These are phyloP conservation scores for Serripes groenlandicus DNA, from an alignment of 2,888 invertebrate species.

Conservation along the genomic window DNA sequence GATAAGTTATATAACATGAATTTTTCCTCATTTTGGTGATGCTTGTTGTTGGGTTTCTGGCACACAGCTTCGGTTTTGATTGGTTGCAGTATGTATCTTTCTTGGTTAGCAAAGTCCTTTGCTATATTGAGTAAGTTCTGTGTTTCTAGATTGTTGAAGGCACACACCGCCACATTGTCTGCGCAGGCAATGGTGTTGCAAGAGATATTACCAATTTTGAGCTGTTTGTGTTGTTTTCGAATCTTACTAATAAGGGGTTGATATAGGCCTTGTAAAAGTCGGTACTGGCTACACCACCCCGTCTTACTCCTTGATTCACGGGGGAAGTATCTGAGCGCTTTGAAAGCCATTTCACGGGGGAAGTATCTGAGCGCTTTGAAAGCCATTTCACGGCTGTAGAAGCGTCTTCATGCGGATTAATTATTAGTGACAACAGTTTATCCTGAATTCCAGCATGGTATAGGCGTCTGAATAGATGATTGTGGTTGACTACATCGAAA, in stretches of 20 bases:
- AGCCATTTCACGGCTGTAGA: background rate
- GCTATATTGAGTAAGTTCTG: background rate
- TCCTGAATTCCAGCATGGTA: constrained; percentile 8
- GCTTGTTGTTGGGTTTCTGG: background rate
- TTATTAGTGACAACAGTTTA: background rate
- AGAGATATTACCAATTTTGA: background rate
- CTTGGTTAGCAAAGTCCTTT: background rate
- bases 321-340: background rate
- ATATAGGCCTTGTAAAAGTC: constrained; percentile 8
- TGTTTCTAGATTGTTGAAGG: background rate
- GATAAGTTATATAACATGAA: background rate
- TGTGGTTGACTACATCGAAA: constrained; percentile 20
- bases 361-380: background rate
- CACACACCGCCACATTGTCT: background rate
- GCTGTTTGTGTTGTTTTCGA: background rate
- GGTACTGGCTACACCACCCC: background rate
- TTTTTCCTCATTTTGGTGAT: background rate
- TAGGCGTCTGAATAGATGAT: background rate
- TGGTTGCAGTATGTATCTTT: constrained; percentile 8
- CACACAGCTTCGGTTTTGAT: background rate
- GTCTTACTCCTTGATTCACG: background rate
- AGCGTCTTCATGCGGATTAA: background rate
- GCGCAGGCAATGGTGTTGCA: background rate
- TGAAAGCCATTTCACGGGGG: background rate
- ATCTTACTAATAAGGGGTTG: background rate